Evolutionary conservation across 2,888 invertebrate genomes (phyloP), one percentile per base, ranked within the genome.

Genomic region (Ichneumoninae sp.): DNA sequence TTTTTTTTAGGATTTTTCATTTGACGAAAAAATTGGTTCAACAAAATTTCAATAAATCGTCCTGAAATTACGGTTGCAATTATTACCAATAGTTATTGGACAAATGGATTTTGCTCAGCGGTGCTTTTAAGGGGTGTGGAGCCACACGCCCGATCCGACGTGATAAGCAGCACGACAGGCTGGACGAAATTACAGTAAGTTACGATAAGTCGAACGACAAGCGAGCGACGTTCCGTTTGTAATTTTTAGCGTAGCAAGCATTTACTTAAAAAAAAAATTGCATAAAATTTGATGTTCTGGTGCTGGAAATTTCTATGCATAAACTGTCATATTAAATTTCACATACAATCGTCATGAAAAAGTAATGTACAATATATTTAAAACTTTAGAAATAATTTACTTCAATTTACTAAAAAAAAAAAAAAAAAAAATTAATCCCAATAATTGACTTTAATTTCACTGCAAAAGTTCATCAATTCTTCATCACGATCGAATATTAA

Each of bases 51-150:
- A 19, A 22, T 10, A 3, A 54, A 54, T 54, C 22, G 22, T 22
- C 54, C 2, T 22, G 22, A 54, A 54, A 54, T 19, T 22, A 54
- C 54, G 54, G 13, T 60, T 60, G 26, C 60, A 5, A 60, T 30
- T 60, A n/a, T 44, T 44, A 44, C n/a, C 30, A 40, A 40, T 7
- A 30, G 57, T 60, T 26, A 62, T 72, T 72, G n/a, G 72, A 40
- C 3, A 50, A 10, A 50, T 62, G 33, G 62, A 33, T 50, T 74
- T 62, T 74, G n/a, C 62, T 52, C 44, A 69, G 47, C 65, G 47
- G 50, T 65, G 57, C 78, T 72, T 82, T 74, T 75, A 50, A 70
- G 71, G 81, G 76, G 33, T 86, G 80, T 94, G 94, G 91, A 93
- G 93, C 52, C 19, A n/a, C 30, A 60, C 33, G 33, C 52, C 30